phyloP scores from a whole-genome alignment of 53 echinoderm and acorn worm genomes.

The Paelopatides confundens region DNA sequence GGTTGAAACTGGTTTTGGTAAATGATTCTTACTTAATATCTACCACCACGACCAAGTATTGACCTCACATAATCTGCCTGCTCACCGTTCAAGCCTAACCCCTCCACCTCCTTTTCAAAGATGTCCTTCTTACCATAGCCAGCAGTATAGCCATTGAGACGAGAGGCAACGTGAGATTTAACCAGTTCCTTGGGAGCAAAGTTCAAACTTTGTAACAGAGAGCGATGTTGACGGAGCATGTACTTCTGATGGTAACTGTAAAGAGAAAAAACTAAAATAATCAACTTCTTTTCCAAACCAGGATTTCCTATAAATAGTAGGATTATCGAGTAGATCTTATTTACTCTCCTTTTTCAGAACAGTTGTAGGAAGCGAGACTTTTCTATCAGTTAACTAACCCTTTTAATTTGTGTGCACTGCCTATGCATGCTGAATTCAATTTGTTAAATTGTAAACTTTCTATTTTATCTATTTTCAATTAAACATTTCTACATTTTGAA shows the following conservation, averaged over 20 bases:
- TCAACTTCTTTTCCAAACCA: too few species aligned
- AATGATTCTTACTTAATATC: background rate
- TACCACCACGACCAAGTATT: conserved; percentile 50
- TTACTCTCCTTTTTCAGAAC: too few species aligned
- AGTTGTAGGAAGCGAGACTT: too few species aligned
- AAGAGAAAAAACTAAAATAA: background rate
- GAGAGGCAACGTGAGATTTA: conserved; percentile 71
- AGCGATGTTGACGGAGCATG: conserved; percentile 89
- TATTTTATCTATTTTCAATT: too few species aligned
- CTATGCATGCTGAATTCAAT: too few species aligned
- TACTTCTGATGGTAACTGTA: conserved; percentile 99
- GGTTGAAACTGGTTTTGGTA: background rate
- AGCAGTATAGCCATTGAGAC: conserved; percentile 94
- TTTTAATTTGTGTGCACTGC: too few species aligned
- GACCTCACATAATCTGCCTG: conserved; percentile 73
- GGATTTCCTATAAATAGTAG: too few species aligned
- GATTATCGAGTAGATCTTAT: too few species aligned
- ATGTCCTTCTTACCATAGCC: conserved; percentile 80
- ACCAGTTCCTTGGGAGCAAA: conserved; percentile 81
- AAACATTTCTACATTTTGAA: too few species aligned
- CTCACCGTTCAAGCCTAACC: conserved; percentile 80
- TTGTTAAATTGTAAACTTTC: too few species aligned
- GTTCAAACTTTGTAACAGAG: conserved; percentile 78
- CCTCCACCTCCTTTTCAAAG: conserved; percentile 74
- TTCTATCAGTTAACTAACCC: too few species aligned